A percentile compares a stretch with the other conserved stretches of the same genome.
These are phyloP conservation scores for Drosophila parabipectinata DNA, from an alignment of 1,140 invertebrate species.

Conservation along the genomic window DNA sequence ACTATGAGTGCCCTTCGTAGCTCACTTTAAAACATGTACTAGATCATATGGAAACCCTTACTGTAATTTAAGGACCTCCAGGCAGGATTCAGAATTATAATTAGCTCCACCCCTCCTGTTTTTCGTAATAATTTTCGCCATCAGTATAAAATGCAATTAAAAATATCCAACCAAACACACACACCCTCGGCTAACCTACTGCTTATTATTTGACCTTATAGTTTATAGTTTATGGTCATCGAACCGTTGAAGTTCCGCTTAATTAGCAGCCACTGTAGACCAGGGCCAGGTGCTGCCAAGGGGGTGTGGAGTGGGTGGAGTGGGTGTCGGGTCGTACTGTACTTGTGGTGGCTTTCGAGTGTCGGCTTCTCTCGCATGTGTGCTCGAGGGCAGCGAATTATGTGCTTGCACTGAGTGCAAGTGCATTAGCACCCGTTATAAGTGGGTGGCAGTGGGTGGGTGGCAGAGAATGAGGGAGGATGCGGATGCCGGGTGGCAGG, in stretches of 20 bases:
- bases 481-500: conserved; percentile 39
- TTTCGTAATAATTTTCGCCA: too few species aligned
- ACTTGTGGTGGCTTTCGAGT: conserved; percentile 55
- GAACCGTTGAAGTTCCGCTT: conserved; percentile 37
- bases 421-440: conserved; percentile 73
- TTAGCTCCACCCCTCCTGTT: background rate
- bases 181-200: background rate
- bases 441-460: conserved; percentile 16
- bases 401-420: conserved; percentile 78
- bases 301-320: conserved; percentile 13
- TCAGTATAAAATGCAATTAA: conserved; percentile 42
- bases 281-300: conserved; percentile 12
- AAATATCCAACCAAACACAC: conserved; percentile 8
- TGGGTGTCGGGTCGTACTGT: conserved; percentile 31
- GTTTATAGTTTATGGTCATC: conserved; percentile 35
- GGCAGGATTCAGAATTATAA: conserved; percentile 3
- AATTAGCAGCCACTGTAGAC: conserved; percentile 55
- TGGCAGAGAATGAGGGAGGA: conserved; percentile 2
- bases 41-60: background rate
- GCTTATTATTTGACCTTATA: conserved; percentile 36
- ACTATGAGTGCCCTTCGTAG: too few species aligned
- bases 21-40: background rate
- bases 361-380: conserved; percentile 57
- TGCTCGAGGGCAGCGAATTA: conserved; percentile 76
- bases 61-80: background rate